phyloP scores from a whole-genome alignment of 2,797 vertebrate genomes.

The Chaenodraco wilsoni region DNA sequence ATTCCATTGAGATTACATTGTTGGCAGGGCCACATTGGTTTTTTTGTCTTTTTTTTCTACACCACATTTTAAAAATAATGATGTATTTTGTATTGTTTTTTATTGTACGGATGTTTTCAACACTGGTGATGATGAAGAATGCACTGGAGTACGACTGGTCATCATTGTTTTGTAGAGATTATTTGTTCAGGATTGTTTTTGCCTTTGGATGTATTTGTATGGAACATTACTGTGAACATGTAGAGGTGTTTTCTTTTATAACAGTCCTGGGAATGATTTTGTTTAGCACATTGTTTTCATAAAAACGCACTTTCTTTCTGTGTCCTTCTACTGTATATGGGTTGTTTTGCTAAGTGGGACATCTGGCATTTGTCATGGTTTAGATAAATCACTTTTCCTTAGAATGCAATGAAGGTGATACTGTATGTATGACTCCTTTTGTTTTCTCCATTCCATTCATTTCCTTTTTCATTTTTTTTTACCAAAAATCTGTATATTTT shows the following conservation, averaged over 20 bases:
- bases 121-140: conserved; percentile 62
- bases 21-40: conserved; percentile 72
- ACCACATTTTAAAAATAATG: conserved; percentile 37
- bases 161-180: conserved; percentile 75
- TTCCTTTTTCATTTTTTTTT: conserved; percentile 24
- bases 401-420: conserved; percentile 25
- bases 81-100: conserved; percentile 54
- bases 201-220: conserved; percentile 63
- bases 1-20: conserved; percentile 51
- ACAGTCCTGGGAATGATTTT: conserved; percentile 42
- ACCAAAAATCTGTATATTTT: conserved; percentile 43
- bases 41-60: conserved; percentile 51
- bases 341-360: conserved; percentile 24
- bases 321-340: conserved; percentile 54
- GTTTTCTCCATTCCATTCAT: neutral
- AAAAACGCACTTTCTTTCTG: conserved; percentile 78
- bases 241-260: conserved; percentile 54
- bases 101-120: conserved; percentile 66
- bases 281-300: conserved; percentile 48
- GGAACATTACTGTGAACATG: conserved; percentile 74
- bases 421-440: neutral
- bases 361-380: conserved; percentile 33
- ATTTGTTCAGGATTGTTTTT: conserved; percentile 78
- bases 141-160: conserved; percentile 53
- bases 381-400: conserved; percentile 20